phyloP scores from a whole-genome alignment of 1,140 invertebrate species.

The Apis cerana region DNA sequence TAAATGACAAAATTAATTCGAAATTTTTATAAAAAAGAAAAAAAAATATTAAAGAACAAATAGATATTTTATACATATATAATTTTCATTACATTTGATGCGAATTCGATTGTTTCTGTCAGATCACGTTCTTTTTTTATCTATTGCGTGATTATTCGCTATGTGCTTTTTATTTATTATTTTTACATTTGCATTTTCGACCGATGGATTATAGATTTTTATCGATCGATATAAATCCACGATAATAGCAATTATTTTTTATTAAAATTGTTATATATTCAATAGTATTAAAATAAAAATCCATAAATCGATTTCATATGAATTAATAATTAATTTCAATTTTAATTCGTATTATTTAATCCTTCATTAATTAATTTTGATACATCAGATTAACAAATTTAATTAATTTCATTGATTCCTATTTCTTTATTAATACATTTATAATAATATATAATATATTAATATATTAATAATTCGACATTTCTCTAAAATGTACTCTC shows the following conservation, averaged over 20 bases:
- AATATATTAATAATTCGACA: too few species aligned
- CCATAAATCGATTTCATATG: neutral
- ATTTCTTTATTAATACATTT: too few species aligned
- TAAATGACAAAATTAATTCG: neutral
- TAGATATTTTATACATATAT: neutral
- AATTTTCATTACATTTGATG: neutral
- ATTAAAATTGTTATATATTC: conserved; percentile 16
- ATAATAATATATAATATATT: too few species aligned
- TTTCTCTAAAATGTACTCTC: neutral
- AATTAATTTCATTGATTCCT: neutral
- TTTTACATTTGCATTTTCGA: neutral
- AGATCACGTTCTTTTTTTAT: neutral
- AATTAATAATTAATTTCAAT: neutral
- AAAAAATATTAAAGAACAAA: neutral
- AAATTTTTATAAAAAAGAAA: neutral
- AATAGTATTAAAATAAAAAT: conserved; percentile 17
- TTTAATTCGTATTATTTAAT: neutral
- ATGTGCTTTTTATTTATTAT: neutral
- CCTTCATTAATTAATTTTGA: neutral
- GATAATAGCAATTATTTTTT: conserved; percentile 4
- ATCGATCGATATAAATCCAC: neutral
- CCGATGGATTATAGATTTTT: neutral
- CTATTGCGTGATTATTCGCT: neutral
- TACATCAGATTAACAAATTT: neutral
- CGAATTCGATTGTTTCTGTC: neutral